These are phyloP conservation scores for Hypomecis atomaria DNA, from an alignment of 2,888 invertebrate species.

Conservation along the genomic window DNA sequence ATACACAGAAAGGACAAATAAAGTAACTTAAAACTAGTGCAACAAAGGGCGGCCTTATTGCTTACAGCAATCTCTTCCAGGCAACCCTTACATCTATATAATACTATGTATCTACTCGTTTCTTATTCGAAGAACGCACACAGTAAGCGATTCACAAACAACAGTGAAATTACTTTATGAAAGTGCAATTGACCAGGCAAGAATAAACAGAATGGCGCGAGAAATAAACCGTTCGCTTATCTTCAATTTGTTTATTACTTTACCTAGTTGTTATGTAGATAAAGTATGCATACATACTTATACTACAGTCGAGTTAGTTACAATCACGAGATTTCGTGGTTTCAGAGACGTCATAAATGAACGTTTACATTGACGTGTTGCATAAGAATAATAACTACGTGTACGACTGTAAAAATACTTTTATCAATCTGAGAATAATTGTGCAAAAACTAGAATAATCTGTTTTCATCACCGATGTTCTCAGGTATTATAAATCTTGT, in stretches of 20 bases:
- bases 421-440: conserved; percentile 1
- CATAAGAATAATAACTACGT: no score
- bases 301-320: background rate
- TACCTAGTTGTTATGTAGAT: conserved; percentile 13
- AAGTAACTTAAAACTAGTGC: no score
- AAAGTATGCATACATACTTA: conserved; percentile 3
- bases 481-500: no score
- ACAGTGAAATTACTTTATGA: conserved; percentile 16
- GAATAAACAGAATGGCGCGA: conserved; percentile 19
- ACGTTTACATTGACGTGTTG: conserved; percentile 5
- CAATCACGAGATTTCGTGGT: conserved; percentile 15
- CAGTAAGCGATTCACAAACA: conserved; percentile 14
- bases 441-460: background rate
- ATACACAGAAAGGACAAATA: no score
- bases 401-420: background rate
- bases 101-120: no score
- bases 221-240: conserved; percentile 22
- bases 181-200: conserved; percentile 22
- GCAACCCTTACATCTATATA: no score
- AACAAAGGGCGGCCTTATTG: no score
- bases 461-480: background rate
- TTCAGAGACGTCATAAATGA: conserved; percentile 10
- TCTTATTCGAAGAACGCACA: background rate
- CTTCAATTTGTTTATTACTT: conserved; percentile 25
- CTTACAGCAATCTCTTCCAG: no score